These are phyloP conservation scores for Colius striatus DNA, from an alignment of 2,113 vertebrate genomes.

Conservation along the genomic window DNA sequence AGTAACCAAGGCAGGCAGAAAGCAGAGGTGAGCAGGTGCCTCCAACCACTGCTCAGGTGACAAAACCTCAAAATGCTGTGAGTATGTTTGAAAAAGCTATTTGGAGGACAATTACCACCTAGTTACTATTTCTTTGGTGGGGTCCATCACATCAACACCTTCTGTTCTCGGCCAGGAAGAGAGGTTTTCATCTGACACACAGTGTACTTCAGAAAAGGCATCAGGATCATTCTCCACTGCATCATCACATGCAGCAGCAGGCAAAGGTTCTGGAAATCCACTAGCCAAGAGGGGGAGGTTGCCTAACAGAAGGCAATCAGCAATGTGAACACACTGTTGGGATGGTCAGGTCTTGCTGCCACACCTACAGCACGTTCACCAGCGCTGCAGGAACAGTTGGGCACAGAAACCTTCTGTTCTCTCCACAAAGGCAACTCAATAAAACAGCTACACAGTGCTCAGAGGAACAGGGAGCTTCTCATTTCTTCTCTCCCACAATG, in stretches of 20 bases:
- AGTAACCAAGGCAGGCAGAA: too few relatives aligned
- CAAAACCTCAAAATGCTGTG: too few relatives aligned
- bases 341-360: background rate
- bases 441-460: too few relatives aligned
- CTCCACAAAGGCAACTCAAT: background rate
- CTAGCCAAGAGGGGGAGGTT: background rate
- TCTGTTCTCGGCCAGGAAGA: background rate
- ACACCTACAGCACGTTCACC: background rate
- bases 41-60: too few relatives aligned
- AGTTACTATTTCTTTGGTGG: background rate
- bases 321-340: rapidly evolving
- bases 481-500: background rate
- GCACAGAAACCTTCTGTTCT: background rate
- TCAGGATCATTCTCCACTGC: background rate
- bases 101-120: too few relatives aligned
- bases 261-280: background rate
- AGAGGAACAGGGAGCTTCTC: background rate
- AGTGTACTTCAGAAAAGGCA: background rate
- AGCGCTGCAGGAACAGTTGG: background rate
- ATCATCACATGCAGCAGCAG: background rate
- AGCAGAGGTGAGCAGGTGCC: too few relatives aligned
- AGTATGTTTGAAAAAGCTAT: too few relatives aligned
- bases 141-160: background rate
- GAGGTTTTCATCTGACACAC: background rate
- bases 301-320: background rate